phyloP scores from a whole-genome alignment of 2,797 vertebrate species.

The Neopelma chrysocephalum region DNA sequence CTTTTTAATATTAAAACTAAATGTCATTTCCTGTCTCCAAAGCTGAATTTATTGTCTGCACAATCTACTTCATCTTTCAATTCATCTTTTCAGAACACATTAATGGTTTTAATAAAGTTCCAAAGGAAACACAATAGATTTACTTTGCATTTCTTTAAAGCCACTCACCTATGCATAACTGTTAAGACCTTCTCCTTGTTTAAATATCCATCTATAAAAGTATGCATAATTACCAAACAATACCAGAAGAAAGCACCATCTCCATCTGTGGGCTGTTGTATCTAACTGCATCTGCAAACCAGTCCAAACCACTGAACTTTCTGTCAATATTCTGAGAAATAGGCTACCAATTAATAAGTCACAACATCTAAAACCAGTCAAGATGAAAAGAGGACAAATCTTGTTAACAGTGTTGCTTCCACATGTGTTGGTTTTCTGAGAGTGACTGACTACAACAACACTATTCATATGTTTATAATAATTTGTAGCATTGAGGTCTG shows the following conservation, averaged over 20 bases:
- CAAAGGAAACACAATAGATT: neutral
- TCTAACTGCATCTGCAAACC: neutral
- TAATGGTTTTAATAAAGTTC: neutral
- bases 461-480: neutral
- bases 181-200: neutral
- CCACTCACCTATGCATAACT: neutral
- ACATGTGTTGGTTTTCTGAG: neutral
- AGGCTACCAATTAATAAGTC: neutral
- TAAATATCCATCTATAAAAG: neutral
- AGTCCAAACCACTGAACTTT: neutral
- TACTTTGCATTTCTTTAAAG: neutral
- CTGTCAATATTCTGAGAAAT: neutral
- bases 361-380: neutral
- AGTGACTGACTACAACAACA: neutral
- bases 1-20: slow-evolving; percentile 13
- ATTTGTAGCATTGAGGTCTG: neutral
- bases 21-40: neutral
- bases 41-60: neutral
- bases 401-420: neutral
- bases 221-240: neutral
- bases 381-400: neutral
- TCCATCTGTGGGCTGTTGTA: slow-evolving; percentile 4
- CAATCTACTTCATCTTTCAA: neutral
- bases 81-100: neutral
- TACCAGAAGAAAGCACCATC: neutral